These are phyloP conservation scores for Chaetodon trifascialis DNA, from an alignment of 2,113 vertebrate species.

Conservation along the genomic window DNA sequence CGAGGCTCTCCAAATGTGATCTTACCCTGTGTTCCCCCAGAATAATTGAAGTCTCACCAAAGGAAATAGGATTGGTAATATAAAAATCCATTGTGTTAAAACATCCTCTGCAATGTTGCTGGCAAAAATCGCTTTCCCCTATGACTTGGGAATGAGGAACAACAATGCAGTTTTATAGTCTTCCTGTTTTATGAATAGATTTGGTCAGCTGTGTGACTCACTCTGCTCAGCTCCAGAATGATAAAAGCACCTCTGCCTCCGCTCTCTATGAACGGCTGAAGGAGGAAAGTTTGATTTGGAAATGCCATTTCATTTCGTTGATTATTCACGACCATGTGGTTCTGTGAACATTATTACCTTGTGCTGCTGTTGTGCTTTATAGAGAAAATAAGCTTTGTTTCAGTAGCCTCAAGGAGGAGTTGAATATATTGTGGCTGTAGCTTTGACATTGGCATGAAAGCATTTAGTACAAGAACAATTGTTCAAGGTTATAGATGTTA, in stretches of 20 bases:
- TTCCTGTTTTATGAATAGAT: constrained; percentile 70
- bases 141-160: constrained; percentile 44
- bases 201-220: constrained; percentile 48
- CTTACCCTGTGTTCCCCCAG: constrained; percentile 37
- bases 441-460: background rate
- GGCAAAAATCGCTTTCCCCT: constrained; percentile 62
- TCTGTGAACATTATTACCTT: background rate
- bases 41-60: constrained; percentile 56
- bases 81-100: constrained; percentile 68
- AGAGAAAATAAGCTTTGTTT: background rate
- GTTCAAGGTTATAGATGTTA: background rate
- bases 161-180: constrained; percentile 69
- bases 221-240: constrained; percentile 22
- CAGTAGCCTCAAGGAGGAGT: background rate
- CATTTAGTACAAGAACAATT: background rate
- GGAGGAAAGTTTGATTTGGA: constrained; percentile 7
- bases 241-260: constrained; percentile 13
- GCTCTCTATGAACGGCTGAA: constrained; percentile 33
- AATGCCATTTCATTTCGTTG: background rate
- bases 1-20: constrained; percentile 20
- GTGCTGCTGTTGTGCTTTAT: background rate
- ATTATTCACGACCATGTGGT: constrained; percentile 9
- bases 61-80: constrained; percentile 47
- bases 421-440: background rate
- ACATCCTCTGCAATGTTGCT: constrained; percentile 53